Evolutionary conservation across 1,140 invertebrate species (phyloP).

Genomic region (Halesus radiatus): DNA sequence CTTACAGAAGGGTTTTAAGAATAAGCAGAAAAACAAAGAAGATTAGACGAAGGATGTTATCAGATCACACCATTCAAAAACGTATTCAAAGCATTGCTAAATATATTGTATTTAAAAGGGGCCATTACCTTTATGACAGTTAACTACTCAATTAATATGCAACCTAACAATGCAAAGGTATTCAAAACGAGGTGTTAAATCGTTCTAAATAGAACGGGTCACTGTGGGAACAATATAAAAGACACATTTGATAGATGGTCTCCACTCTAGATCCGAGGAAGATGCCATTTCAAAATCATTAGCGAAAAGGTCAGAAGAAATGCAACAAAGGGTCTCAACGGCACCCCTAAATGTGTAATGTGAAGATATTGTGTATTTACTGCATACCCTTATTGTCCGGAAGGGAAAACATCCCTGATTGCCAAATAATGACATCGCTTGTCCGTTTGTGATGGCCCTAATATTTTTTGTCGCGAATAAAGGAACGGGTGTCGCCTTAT

Average conservation of each 20-base stretch:
- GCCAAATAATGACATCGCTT: constrained; percentile 30
- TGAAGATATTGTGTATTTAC: no score
- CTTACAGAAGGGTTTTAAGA: no score
- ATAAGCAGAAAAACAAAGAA: no score
- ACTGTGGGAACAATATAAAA: constrained; percentile 18
- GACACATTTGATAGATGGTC: constrained; percentile 31
- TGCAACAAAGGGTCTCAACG: constrained; percentile 16
- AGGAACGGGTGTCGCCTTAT: constrained; percentile 41
- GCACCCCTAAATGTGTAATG: background rate
- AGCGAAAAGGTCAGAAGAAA: constrained; percentile 46
- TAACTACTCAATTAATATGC: constrained; percentile 43
- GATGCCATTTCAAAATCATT: constrained; percentile 44
- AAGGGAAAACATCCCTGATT: constrained; percentile 36
- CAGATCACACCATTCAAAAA: no score
- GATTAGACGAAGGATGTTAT: no score
- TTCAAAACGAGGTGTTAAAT: constrained; percentile 30
- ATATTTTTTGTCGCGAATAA: constrained; percentile 23
- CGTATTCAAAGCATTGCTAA: background rate
- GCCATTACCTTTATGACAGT: background rate
- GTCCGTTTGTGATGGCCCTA: constrained; percentile 38
- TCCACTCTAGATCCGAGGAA: constrained; percentile 10
- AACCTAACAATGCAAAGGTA: constrained; percentile 33
- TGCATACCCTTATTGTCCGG: background rate
- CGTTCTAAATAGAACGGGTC: constrained; percentile 21
- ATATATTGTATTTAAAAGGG: background rate